Evolutionary conservation across 2,113 vertebrate genomes (phyloP).

Genomic region (Hipposideros armiger): DNA sequence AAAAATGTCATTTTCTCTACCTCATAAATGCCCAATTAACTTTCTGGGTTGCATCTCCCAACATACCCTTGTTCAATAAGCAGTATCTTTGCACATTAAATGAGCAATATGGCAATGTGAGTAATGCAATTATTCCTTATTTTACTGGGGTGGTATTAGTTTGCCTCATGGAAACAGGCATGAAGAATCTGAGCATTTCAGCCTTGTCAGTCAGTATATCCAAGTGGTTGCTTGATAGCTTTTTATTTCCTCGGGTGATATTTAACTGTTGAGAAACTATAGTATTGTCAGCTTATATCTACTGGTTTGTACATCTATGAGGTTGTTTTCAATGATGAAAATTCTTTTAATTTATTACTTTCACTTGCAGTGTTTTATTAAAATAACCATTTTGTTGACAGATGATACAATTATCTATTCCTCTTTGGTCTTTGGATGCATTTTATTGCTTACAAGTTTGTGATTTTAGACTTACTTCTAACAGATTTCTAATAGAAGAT

Average conservation of each 20-base stretch:
- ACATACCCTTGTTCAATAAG: background rate
- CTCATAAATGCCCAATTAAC: background rate
- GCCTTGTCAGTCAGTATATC: background rate
- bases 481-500: background rate
- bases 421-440: background rate
- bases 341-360: background rate
- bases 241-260: background rate
- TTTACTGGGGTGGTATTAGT: background rate
- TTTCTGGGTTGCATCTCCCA: background rate
- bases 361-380: background rate
- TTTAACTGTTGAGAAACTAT: slow-evolving; percentile 21
- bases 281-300: background rate
- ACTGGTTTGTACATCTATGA: background rate
- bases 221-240: background rate
- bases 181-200: background rate
- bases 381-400: slow-evolving; percentile 18
- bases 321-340: background rate
- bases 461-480: background rate
- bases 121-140: background rate
- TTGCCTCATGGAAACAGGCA: background rate
- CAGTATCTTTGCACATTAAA: slow-evolving; percentile 21
- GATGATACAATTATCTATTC: background rate
- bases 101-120: background rate
- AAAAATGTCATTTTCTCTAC: background rate
- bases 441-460: background rate